Percentiles rank a stretch among this genome's conserved stretches.
These are phyloP conservation scores for Acronicta psi DNA, from an alignment of 2,888 invertebrate genomes.

Conservation along the genomic window DNA sequence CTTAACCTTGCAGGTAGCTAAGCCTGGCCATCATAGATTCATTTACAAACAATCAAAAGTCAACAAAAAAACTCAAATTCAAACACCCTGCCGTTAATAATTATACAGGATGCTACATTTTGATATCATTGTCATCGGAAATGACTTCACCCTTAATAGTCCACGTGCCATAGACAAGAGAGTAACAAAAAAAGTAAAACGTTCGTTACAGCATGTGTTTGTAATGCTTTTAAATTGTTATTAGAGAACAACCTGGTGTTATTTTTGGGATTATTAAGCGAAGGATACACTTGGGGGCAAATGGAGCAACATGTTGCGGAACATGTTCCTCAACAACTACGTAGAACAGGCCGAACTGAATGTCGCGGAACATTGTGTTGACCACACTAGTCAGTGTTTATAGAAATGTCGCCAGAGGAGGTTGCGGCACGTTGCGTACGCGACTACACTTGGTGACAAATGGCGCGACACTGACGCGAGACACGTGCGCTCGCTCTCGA, in stretches of 20 bases:
- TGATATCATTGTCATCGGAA: slow-evolving; percentile 85
- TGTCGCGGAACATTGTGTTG: no score
- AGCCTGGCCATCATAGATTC: background rate
- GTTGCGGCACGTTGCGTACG: no score
- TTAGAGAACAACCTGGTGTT: slow-evolving; percentile 26
- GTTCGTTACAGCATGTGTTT: slow-evolving; percentile 53
- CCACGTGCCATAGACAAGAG: slow-evolving; percentile 74
- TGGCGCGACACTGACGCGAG: no score
- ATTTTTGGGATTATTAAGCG: slow-evolving; percentile 2
- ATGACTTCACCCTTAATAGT: slow-evolving; percentile 79
- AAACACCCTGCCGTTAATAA: slow-evolving; percentile 45
- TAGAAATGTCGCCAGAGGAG: no score
- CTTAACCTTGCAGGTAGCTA: no score
- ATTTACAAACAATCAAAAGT: background rate
- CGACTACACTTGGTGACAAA: no score
- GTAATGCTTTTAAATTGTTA: slow-evolving; percentile 35
- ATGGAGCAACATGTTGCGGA: no score
- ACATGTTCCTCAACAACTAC: no score
- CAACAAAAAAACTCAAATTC: slow-evolving; percentile 19
- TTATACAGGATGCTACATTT: slow-evolving; percentile 65
- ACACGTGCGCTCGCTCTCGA: no score
- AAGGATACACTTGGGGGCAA: no score
- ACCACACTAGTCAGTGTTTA: no score
- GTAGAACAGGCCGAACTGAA: no score
- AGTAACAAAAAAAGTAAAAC: slow-evolving; percentile 58